phyloP scores from a whole-genome alignment of 1,140 invertebrate species.

The Plectrocnemia conspersa region DNA sequence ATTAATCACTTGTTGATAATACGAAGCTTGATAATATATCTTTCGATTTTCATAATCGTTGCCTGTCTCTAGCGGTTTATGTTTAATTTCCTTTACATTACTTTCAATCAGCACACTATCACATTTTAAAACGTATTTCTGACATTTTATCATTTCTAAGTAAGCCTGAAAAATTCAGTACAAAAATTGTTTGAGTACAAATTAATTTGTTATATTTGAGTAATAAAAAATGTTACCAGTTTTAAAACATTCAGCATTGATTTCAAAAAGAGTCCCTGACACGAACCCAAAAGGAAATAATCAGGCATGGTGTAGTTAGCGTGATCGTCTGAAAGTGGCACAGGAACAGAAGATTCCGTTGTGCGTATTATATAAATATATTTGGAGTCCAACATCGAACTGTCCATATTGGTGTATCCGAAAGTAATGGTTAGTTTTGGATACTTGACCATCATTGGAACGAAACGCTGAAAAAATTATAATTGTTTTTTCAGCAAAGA shows the following conservation, averaged over 20 bases:
- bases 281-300: conserved; percentile 58
- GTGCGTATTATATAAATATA: conserved; percentile 64
- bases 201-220: too few species aligned
- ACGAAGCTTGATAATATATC: too few species aligned
- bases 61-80: too few species aligned
- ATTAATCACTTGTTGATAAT: too few species aligned
- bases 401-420: conserved; percentile 53
- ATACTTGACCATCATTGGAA: conserved; percentile 60
- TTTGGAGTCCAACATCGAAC: conserved; percentile 48
- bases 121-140: neutral
- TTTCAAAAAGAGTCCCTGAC: conserved; percentile 45
- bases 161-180: neutral
- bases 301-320: conserved; percentile 54
- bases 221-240: too few species aligned
- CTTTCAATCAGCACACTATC: too few species aligned
- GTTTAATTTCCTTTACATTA: too few species aligned
- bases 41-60: too few species aligned
- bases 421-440: conserved; percentile 63
- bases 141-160: neutral
- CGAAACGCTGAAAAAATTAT: conserved; percentile 53
- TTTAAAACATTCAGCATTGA: conserved; percentile 18
- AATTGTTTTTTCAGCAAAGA: neutral
- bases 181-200: too few species aligned
- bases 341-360: conserved; percentile 56
- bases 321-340: conserved; percentile 38